Base-by-base conservation (phyloP, 2,888 invertebrate genomes). In the Chrysolina oricalcia region DNA sequence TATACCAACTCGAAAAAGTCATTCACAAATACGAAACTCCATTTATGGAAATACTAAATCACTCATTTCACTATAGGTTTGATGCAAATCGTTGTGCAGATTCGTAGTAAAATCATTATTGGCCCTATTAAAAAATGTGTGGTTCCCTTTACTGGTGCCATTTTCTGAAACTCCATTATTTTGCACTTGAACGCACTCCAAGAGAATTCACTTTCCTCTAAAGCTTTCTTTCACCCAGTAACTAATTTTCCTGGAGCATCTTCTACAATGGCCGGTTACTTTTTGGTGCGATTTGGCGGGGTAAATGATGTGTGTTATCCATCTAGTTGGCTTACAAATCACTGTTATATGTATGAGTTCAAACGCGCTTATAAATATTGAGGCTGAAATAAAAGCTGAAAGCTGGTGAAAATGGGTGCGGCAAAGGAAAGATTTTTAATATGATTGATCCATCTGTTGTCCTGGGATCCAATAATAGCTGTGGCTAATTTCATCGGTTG, bases 251-350 rank as follows among this genome's bases (percentile, higher is more conserved):
- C 59, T 59, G 59, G 59, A 59, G n/a, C n/a, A 59, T 59, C 83
- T 84, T 86, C 86, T 86, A 87, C 86, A 86, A 87, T 86, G 85
- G 84, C 85, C 85, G 86, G 85, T 87, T 86, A 87, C 86, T 87
- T 87, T 87, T 87, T 86, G 85, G 85, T 84, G 83, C 84, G 86
- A 85, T 86, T 86, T 84, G 83, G 83, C 80, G 74, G 80, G 80
- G 87, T 86, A 88, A 88, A 87, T 87, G 87, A 86, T 80, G 83
- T 86, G 87, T 87, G 87, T 86, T 86, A 87, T 87, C 85, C 85
- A 86, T 87, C 86, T 85, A 86, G 83, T 83, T 85, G 81, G 83
- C 82, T 80, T 82, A 82, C 81, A 83, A 81, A 83, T 81, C 80
- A 80, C 68, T 72, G 78, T 80, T 81, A 80, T 82, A 82, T 82